Conservation (phyloP, 2,113 vertebrate species). For the Antechinus flavipes region DNA sequence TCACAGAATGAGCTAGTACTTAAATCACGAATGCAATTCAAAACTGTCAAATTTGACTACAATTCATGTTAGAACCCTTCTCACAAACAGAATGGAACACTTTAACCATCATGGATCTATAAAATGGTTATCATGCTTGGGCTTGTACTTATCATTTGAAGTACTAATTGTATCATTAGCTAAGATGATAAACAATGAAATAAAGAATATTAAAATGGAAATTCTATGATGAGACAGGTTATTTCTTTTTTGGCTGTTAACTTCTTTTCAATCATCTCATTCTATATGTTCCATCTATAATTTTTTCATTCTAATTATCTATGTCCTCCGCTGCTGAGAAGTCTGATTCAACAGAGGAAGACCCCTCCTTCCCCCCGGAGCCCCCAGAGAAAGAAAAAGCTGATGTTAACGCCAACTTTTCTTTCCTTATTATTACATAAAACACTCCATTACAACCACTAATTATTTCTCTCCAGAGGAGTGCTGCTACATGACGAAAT, state of each 20-base stretch:
- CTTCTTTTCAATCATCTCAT: not conserved
- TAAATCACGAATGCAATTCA: slow-evolving; percentile 50
- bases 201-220: slow-evolving; percentile 3
- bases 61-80: not conserved
- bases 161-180: slow-evolving; percentile 30
- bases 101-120: not conserved
- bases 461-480: slow-evolving; percentile 28
- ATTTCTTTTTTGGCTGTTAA: not conserved
- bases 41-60: not conserved
- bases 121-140: not conserved
- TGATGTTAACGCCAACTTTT: slow-evolving; percentile 21
- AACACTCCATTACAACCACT: slow-evolving; percentile 22
- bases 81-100: slow-evolving; percentile 33
- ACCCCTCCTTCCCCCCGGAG: not conserved
- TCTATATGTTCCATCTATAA: not conserved
- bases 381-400: not conserved
- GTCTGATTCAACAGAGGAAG: slow-evolving; percentile 20
- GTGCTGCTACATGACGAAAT: not conserved
- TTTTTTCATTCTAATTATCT: slow-evolving; percentile 20
- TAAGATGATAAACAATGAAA: slow-evolving; percentile 17
- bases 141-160: slow-evolving; percentile 17
- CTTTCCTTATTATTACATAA: slow-evolving; percentile 23
- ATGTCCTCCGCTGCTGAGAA: not conserved
- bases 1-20: not conserved
- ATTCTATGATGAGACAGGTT: not conserved